A percentile compares a stretch with the other conserved stretches of the same genome.
These are phyloP conservation scores for Xyrauchen texanus DNA, from an alignment of 2,113 vertebrate species.

Conservation along the genomic window DNA sequence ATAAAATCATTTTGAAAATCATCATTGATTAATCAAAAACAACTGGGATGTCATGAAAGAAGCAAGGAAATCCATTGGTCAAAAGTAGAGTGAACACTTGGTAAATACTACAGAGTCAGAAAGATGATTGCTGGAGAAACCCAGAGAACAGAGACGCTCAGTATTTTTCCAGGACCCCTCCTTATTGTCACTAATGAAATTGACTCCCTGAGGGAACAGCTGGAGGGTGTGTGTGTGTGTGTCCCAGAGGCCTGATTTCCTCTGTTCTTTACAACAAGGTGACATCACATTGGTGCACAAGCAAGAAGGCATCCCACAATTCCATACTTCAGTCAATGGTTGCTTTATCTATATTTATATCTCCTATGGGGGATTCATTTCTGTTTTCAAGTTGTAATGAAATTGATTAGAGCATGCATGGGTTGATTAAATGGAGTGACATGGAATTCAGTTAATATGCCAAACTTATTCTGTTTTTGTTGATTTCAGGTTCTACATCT, in stretches of 20 bases:
- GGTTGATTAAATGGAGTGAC: background rate
- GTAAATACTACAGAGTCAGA: background rate
- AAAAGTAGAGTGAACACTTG: background rate
- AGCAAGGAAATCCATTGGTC: no score
- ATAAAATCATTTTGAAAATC: no score
- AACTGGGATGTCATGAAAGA: no score
- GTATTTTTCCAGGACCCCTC: conserved; percentile 1
- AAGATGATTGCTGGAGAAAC: background rate
- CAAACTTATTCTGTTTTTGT: no score
- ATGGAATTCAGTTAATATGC: background rate
- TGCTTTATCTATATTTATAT: conserved; percentile 6
- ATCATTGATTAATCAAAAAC: background rate
- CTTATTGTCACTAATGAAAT: conserved; percentile 34
- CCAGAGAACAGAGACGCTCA: background rate
- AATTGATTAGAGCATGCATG: background rate
- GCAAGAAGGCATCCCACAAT: background rate
- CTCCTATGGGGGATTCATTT: background rate
- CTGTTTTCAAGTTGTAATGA: background rate
- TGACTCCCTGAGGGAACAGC: conserved; percentile 24
- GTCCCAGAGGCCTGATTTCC: conserved; percentile 34
- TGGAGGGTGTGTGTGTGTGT: conserved; percentile 29
- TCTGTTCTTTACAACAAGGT: conserved; percentile 19
- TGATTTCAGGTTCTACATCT: background rate
- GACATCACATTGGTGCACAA: conserved; percentile 1
- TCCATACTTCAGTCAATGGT: background rate